Percentiles rank a stretch among this genome's conserved stretches.
Evolutionary conservation across 2,797 vertebrate genomes (phyloP).

Genomic region (Chelidonichthys spinosus): DNA sequence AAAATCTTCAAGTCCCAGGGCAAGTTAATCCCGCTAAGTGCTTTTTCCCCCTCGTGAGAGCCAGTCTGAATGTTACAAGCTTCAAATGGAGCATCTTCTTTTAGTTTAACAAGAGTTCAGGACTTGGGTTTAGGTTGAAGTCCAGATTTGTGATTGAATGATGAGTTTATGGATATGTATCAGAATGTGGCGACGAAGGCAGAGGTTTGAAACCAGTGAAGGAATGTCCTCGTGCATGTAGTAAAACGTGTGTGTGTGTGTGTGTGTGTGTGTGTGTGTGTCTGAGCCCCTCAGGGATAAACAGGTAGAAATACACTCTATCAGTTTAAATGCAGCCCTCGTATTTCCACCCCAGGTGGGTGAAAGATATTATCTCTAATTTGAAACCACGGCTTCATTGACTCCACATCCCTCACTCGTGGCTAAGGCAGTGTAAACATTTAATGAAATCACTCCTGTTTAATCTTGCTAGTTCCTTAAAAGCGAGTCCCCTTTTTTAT

Average conservation of each 20-base stretch:
- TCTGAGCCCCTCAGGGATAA: conserved; percentile 68
- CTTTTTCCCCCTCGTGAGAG: no score
- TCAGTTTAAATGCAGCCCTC: conserved; percentile 65
- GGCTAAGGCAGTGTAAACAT: conserved; percentile 52
- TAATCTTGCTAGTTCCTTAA: conserved; percentile 54
- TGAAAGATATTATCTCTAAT: conserved; percentile 60
- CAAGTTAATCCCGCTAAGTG: no score
- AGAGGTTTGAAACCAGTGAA: conserved; percentile 10
- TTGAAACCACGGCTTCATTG: conserved; percentile 42
- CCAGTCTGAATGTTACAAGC: neutral
- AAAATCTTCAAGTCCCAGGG: no score
- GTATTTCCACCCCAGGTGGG: conserved; percentile 52
- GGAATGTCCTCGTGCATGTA: neutral
- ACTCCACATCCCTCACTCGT: conserved; percentile 35
- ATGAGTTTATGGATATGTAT: no score
- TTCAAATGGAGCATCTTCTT: neutral
- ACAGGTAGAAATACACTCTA: conserved; percentile 66
- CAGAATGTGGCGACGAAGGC: no score
- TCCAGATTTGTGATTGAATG: no score
- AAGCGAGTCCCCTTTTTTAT: conserved; percentile 44
- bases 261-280: conserved; percentile 19
- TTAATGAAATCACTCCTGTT: conserved; percentile 63
- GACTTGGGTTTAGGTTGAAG: neutral
- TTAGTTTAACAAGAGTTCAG: neutral
- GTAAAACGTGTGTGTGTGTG: neutral